Evolutionary conservation across 2,113 vertebrate genomes (phyloP), one percentile per base, ranked within the genome.

Genomic region (Galeopterus variegatus): DNA sequence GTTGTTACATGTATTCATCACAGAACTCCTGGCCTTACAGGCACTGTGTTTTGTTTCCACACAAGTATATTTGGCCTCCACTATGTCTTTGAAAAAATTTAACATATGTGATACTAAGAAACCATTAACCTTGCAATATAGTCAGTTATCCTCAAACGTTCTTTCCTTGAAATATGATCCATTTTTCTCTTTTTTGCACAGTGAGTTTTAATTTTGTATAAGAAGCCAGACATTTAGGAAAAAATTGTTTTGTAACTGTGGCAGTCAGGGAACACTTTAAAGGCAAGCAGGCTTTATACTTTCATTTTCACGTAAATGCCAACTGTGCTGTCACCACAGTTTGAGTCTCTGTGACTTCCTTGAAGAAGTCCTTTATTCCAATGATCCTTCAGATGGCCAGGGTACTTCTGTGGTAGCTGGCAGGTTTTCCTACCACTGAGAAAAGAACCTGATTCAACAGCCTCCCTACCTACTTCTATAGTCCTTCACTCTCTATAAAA

Each of bases 181-280:
- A 54, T 75, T 81, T 73, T 50, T 2, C 24, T 10, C n/a, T 17
- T 79, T 90, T 33, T 82, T 26, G 13, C 2, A 54, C 54, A 86
- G 14, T 62, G 65, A 80, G 7, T 73, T 95, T 96, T 95, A 89
- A 81, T 93, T 88, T 90, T 96, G 48, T 95, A 0, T 96, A 93
- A 95, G 41, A 93, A 93, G 33, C 5, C 41, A 85, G 41, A 48
- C 21, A 54, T 58, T 60, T 23, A 52, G 17, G 8, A 8, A 24
- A 80, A 70, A 64, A 73, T 76, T 12, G 28, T 89, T 88, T 95
- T 88, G 33, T 92, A 41, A 50, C 10, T 88, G 52, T 88, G 52
- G 86, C n/a, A 69, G 64, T 54, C 33, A 23, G 62, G 36, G 12
- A 88, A 33, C 2, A 70, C 9, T 88, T 94, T 89, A 83, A 94